These are phyloP conservation scores for Tragelaphus strepsiceros DNA, from an alignment of 2,113 vertebrate genomes.

Conservation along the genomic window DNA sequence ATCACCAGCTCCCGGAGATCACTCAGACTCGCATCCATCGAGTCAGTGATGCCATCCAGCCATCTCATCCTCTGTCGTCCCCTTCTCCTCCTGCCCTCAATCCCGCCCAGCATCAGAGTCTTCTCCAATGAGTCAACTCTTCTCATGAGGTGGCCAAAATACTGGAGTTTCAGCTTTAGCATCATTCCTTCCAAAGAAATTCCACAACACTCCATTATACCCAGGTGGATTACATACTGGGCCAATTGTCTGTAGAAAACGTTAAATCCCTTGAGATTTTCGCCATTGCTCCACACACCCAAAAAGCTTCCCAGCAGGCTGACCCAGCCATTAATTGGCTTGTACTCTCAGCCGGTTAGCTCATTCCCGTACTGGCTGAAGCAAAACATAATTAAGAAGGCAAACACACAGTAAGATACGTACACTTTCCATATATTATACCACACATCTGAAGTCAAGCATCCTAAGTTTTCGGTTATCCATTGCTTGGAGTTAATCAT, in stretches of 20 bases:
- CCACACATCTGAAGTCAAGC: neutral
- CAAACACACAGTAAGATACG: conserved; percentile 1
- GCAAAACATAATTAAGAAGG: conserved; percentile 55
- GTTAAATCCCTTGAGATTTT: neutral
- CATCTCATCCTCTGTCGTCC: too few relatives aligned
- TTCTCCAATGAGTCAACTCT: too few relatives aligned
- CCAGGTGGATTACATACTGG: conserved; percentile 33
- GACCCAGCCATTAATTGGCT: conserved; percentile 56
- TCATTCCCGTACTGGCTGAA: conserved; percentile 46
- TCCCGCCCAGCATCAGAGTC: too few relatives aligned
- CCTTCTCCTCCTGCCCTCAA: too few relatives aligned
- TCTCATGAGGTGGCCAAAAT: too few relatives aligned
- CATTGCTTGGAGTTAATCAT: neutral
- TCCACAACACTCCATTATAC: neutral
- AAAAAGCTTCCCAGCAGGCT: conserved; percentile 5
- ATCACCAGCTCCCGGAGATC: too few relatives aligned
- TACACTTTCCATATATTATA: neutral
- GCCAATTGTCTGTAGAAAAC: neutral
- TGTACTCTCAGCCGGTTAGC: neutral
- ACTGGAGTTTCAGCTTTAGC: too few relatives aligned
- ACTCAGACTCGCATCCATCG: too few relatives aligned
- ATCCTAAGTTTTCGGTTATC: neutral
- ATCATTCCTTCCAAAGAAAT: too few relatives aligned
- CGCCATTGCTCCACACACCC: neutral
- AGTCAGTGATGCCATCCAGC: too few relatives aligned